Evolutionary conservation across 2,888 invertebrate genomes (phyloP), one percentile per base, ranked within the genome.

Genomic region (Phalera bucephala): DNA sequence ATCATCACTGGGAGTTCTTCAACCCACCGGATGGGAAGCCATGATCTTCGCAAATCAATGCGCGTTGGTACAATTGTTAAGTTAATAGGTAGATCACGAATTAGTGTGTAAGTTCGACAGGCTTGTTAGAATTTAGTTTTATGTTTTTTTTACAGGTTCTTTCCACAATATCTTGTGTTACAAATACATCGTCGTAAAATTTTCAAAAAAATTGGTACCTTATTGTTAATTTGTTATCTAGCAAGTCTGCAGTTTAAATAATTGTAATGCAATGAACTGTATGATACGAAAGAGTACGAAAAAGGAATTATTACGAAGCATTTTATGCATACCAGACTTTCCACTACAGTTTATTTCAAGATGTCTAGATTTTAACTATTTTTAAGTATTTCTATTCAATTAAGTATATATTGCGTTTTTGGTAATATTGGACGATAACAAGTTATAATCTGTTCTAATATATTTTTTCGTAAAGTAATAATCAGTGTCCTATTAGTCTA

Each of bases 1-100:
- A 94, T 59, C 95, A 95, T 72, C 96, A 96, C 61, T 96, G 96
- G 96, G 96, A 96, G 74, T 96, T 94, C 76, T 95, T 96, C 62
- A 96, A 96, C 84, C 96, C 96, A 7, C 96, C 96, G 5, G 93
- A 93, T 44, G 91, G 88, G 22, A 90, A 91, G 31, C 80, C 80
- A 36, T 86, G 63, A 79, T 49, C 12, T 36, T 25, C 13, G 17
- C 30, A 28, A 22, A 21, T 36, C 34, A 45, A 41, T 33, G 26
- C 36, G 22, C 45, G 36, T 39, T 52, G 45, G 40, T 48, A 50
- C 28, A 36, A 35, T n/a, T 33, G 23, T 35, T 14, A 36, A 33
- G 28, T 32, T 36, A 15, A 13, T 35, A 31, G n/a, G n/a, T 42
- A 41, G 8, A 42, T 29, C 40, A 45, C 39, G 31, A 50, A 40